Conservation (phyloP, 2,888 invertebrate species). For the Meiosimyza decipiens region DNA sequence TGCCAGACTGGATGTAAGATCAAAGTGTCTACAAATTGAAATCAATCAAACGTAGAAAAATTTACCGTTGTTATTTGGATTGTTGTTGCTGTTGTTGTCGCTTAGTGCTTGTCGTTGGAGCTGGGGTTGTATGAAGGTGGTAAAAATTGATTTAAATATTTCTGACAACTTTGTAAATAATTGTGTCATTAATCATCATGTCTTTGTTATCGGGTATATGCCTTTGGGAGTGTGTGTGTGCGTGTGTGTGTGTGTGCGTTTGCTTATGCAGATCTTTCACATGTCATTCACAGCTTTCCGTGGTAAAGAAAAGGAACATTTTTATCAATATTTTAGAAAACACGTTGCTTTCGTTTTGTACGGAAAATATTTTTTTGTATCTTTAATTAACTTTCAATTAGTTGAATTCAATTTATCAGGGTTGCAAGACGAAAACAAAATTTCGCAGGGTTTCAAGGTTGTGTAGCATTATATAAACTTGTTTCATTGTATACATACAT, state of each 20-base stretch:
- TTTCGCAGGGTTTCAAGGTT: no score
- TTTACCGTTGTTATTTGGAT: neutral
- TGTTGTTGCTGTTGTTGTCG: neutral
- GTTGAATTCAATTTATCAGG: neutral
- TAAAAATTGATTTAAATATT: conserved; percentile 58
- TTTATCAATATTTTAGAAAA: neutral
- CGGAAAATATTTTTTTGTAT: neutral
- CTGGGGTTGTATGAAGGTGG: neutral
- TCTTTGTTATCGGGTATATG: conserved; percentile 45
- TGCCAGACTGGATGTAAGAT: conserved; percentile 41
- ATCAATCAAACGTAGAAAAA: no score
- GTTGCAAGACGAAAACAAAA: no score
- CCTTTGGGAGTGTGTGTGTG: conserved; percentile 39
- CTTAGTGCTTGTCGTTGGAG: neutral
- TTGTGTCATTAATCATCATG: conserved; percentile 57
- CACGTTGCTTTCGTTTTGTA: neutral
- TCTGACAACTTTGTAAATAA: conserved; percentile 56
- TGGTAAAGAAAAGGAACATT: neutral
- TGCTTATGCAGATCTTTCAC: conserved; percentile 32
- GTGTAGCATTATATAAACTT: no score
- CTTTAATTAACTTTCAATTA: conserved; percentile 12
- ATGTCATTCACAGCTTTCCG: neutral
- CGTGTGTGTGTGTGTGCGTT: conserved; percentile 31
- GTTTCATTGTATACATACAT: no score
- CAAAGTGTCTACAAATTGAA: no score